Evolutionary conservation across 2,888 invertebrate species (phyloP).

Genomic region (Bhutanitis thaidina): DNA sequence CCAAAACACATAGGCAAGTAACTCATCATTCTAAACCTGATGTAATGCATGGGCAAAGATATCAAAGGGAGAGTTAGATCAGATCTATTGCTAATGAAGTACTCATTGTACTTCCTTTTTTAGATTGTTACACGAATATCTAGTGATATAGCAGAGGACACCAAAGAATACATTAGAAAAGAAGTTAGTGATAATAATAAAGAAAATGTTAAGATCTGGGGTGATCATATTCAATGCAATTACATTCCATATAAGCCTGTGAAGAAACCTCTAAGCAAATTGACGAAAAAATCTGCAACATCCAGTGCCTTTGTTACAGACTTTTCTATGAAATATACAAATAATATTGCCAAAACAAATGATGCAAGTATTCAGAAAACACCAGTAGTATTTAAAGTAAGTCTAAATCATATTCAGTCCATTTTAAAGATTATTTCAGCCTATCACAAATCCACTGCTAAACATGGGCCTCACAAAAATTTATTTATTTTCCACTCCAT

Average conservation of each 20-base stretch:
- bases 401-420: slow-evolving; percentile 4
- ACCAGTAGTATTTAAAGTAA: slow-evolving; percentile 46
- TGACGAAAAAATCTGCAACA: slow-evolving; percentile 55
- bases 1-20: too few relatives aligned
- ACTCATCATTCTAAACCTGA: too few relatives aligned
- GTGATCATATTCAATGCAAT: slow-evolving; percentile 63
- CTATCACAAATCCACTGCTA: too few relatives aligned
- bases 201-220: slow-evolving; percentile 64
- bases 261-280: slow-evolving; percentile 57
- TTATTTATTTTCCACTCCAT: too few relatives aligned
- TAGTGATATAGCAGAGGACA: slow-evolving; percentile 63
- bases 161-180: slow-evolving; percentile 62
- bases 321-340: slow-evolving; percentile 73
- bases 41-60: too few relatives aligned
- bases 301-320: slow-evolving; percentile 61
- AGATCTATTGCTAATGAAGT: too few relatives aligned
- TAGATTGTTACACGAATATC: slow-evolving; percentile 73
- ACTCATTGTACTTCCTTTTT: background rate
- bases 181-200: slow-evolving; percentile 48
- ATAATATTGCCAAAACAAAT: slow-evolving; percentile 16
- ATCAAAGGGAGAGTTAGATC: too few relatives aligned
- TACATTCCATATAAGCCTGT: slow-evolving; percentile 59
- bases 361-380: slow-evolving; percentile 34
- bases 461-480: too few relatives aligned
- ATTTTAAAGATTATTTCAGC: too few relatives aligned